Percentiles rank a stretch among this genome's conserved stretches.
Evolutionary conservation across 1,140 invertebrate genomes (phyloP).

Genomic region (Drosophila miranda): DNA sequence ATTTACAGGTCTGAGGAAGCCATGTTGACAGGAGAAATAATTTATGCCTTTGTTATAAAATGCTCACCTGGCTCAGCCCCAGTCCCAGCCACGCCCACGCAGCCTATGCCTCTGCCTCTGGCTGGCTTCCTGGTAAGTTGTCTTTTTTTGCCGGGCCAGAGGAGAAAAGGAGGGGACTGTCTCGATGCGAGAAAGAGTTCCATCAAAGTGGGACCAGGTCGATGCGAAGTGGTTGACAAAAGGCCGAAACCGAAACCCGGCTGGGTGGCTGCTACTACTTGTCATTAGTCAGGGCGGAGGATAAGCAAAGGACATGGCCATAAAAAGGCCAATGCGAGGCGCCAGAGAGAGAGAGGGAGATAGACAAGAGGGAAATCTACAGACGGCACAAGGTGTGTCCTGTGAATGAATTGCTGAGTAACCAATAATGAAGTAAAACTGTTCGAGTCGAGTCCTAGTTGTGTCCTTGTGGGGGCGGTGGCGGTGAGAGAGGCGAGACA

Average conservation of each 20-base stretch:
- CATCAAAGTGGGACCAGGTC: slow-evolving; percentile 1
- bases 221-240: slow-evolving; percentile 59
- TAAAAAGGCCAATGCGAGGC: slow-evolving; percentile 73
- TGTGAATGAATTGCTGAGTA: slow-evolving; percentile 80
- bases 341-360: not conserved
- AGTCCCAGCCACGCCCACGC: slow-evolving; percentile 29
- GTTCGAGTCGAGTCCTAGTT: slow-evolving; percentile 62
- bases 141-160: slow-evolving; percentile 45
- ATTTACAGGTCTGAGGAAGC: slow-evolving; percentile 60
- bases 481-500: not conserved
- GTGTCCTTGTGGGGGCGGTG: slow-evolving; percentile 62
- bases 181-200: slow-evolving; percentile 7
- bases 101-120: slow-evolving; percentile 14
- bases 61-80: slow-evolving; percentile 56
- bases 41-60: slow-evolving; percentile 78
- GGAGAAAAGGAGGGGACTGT: slow-evolving; percentile 26
- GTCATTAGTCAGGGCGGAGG: slow-evolving; percentile 71
- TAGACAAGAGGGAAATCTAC: slow-evolving; percentile 4
- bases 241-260: slow-evolving; percentile 38
- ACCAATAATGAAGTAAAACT: slow-evolving; percentile 80
- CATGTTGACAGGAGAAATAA: slow-evolving; percentile 79
- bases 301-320: slow-evolving; percentile 75
- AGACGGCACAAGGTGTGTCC: slow-evolving; percentile 69
- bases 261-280: slow-evolving; percentile 49
- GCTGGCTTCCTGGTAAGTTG: slow-evolving; percentile 11